A percentile compares a stretch with the other conserved stretches of the same genome.
Evolutionary conservation across 2,888 invertebrate species (phyloP).

Genomic region (Junonia oenone): DNA sequence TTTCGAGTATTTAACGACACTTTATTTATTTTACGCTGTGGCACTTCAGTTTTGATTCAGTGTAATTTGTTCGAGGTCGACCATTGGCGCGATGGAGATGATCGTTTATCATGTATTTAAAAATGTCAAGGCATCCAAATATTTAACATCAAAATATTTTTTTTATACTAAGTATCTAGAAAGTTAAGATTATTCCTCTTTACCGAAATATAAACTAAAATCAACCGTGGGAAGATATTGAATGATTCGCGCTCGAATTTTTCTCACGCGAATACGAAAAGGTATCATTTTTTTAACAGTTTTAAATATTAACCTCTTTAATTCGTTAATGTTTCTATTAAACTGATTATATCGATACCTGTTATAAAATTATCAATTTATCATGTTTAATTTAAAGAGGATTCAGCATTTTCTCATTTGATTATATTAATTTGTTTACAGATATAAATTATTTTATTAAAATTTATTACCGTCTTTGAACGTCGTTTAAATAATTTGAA

Average conservation of each 20-base stretch:
- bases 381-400: background rate
- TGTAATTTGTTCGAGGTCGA: slow-evolving; percentile 5
- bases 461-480: background rate
- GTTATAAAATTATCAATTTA: background rate
- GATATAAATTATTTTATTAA: background rate
- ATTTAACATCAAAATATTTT: background rate
- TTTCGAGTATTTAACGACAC: background rate
- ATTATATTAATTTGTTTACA: background rate
- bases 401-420: background rate
- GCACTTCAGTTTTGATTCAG: slow-evolving; percentile 7
- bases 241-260: slow-evolving; percentile 27
- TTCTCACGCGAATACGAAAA: slow-evolving; percentile 1
- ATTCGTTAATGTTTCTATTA: background rate
- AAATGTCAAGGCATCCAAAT: background rate
- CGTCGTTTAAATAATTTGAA: background rate
- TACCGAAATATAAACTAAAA: slow-evolving; percentile 40
- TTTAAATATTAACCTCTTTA: slow-evolving; percentile 1
- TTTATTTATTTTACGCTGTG: background rate
- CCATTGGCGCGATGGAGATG: background rate
- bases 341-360: background rate
- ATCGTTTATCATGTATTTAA: background rate
- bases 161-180: background rate
- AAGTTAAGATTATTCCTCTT: slow-evolving; percentile 18
- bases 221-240: slow-evolving; percentile 45
- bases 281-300: background rate